Conservation (phyloP, 2,113 vertebrate species). For the Telmatochromis brachygnathus region DNA sequence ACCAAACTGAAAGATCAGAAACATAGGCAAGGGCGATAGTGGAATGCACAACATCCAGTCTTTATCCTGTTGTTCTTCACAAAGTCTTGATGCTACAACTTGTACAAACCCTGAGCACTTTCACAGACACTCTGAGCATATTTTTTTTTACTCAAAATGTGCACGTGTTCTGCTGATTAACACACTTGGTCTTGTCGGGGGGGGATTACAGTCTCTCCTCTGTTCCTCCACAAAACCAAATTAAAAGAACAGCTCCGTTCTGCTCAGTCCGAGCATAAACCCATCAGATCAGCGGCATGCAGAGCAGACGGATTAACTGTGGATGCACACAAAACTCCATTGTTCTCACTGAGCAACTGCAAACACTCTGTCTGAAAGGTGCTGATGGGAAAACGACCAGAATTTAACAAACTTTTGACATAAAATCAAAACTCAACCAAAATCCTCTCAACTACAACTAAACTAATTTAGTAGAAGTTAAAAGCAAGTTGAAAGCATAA, state of each 20-base stretch:
- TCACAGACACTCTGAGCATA: neutral
- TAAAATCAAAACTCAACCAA: neutral
- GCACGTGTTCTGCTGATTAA: neutral
- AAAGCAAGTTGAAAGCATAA: neutral
- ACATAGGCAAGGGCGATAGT: neutral
- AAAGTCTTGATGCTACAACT: neutral
- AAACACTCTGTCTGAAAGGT: neutral
- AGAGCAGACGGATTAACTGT: constrained; percentile 47
- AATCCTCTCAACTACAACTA: neutral
- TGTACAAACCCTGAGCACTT: neutral
- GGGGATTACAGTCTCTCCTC: constrained; percentile 9
- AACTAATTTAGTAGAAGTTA: neutral
- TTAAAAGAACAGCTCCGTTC: constrained; percentile 30
- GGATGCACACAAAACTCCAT: constrained; percentile 33
- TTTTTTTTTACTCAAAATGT: neutral
- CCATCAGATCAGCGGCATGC: constrained; percentile 37
- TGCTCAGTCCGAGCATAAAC: constrained; percentile 16
- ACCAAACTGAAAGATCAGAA: neutral
- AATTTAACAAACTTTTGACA: neutral
- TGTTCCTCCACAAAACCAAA: constrained; percentile 13
- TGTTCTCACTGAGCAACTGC: constrained; percentile 32
- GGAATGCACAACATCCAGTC: neutral
- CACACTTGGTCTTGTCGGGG: neutral
- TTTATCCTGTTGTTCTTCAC: fast-evolving
- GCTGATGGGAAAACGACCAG: neutral